Conservation (phyloP, 1,140 invertebrate genomes). For the Gonioctena quinquepunctata region DNA sequence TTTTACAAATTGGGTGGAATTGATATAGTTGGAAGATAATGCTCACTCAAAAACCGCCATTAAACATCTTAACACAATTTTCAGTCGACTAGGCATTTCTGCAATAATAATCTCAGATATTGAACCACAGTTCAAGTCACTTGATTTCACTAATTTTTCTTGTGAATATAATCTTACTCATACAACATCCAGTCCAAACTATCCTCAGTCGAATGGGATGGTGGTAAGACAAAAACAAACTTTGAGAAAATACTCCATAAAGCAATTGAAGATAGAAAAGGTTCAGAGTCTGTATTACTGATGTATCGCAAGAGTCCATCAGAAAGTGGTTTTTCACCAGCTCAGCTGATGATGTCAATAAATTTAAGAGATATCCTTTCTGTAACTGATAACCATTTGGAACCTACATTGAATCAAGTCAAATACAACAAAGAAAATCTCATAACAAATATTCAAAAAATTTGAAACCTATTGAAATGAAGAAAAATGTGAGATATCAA, state of each 20-base stretch:
- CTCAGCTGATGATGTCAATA: background rate
- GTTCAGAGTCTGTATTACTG: background rate
- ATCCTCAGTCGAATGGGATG: too few species aligned
- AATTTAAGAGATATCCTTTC: background rate
- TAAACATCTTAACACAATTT: background rate
- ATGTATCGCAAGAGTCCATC: background rate
- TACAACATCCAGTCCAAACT: too few species aligned
- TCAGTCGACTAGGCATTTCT: background rate
- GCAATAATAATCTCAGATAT: background rate
- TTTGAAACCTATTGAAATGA: background rate
- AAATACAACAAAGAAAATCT: background rate
- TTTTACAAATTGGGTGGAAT: too few species aligned
- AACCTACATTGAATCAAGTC: background rate
- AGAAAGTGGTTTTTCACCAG: background rate
- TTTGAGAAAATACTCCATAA: too few species aligned
- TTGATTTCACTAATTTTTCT: background rate
- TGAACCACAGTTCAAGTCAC: background rate
- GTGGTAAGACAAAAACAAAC: too few species aligned
- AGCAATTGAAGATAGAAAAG: background rate
- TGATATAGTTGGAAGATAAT: too few species aligned
- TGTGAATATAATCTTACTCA: background rate
- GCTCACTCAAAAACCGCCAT: background rate
- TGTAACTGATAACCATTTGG: background rate
- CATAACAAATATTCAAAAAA: background rate
- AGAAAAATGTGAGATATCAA: background rate